Evolutionary conservation across 2,888 invertebrate genomes (phyloP), one percentile per base, ranked within the genome.

Genomic region (Bembecia ichneumoniformis): DNA sequence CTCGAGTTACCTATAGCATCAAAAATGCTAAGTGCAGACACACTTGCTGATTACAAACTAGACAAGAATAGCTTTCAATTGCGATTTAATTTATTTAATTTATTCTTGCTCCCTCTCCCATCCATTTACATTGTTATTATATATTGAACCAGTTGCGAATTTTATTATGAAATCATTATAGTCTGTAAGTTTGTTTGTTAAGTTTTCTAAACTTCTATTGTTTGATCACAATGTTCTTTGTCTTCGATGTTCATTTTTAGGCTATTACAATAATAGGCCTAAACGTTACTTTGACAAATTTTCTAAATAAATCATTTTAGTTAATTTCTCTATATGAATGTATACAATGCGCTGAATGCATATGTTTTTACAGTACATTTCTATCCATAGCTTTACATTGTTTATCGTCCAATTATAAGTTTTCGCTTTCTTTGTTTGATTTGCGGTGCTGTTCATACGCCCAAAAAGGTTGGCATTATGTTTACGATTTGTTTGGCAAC

Each of bases 31-130:
- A 56, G 52, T 53, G 51, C 58, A 52, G 51, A 53, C 49, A 51
- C 60, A 53, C 55, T 55, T 54, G 55, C 57, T 63, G 53, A 59
- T 54, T 57, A 64, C 54, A 56, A 52, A 58, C 56, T 53, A 54
- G 57, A 56, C 63, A 58, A 58, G 72, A 77, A 79, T 80, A 78
- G 77, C 62, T 63, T 66, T 72, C 70, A 79, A 80, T 81, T 69
- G 66, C 62, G 56, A 70, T 74, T 76, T 74, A 68, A 75, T 77
- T 74, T 71, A 70, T 71, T 68, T 62, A 62, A 72, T 71, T 60
- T 67, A 60, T 60, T 68, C 58, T 64, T 65, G 64, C 62, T 47
- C 47, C 47, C 34, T 48, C 48, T 48, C 14, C 28, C 9, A 16
- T 56, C 58, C 55, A 56, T 54, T 52, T 56, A 51, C 50, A 53